Base-by-base conservation (phyloP, 2,888 invertebrate genomes). In the Tineola bisselliella region DNA sequence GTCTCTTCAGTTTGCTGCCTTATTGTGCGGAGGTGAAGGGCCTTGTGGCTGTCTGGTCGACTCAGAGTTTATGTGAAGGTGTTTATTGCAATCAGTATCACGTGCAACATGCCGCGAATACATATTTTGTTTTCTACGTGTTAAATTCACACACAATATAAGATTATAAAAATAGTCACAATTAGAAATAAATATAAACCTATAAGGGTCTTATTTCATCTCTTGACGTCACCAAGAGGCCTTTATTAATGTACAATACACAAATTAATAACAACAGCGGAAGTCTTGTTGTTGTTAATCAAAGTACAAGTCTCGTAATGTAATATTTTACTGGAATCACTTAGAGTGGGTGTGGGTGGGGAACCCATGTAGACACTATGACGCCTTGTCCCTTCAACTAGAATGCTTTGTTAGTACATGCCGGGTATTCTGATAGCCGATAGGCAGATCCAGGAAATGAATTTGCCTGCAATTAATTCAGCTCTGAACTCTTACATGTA, bases 71-170 rank as follows among this genome's bases (percentile, higher is more conserved):
- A 25, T 54, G 25, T 54, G 12, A 54, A 54, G 54, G 19, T 54
- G 54, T 54, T 54, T 54, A 54, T 10, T 54, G 25, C 54, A 18
- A 54, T 25, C 54, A 25, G 54, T 25, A 25, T 25, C 54, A 54
- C 25, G 13, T 25, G 54, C 1, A 54, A n/a, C 18, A 18, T 17
- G 48, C 15, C 48, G 17, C 48, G 43, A 4, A 43, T 43, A 43
- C 8, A 43, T n/a, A 5, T 3, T 43, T 6, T 4, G 43, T 8
- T 43, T 43, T 10, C 25, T 25, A 6, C 6, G 25, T 25, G 4
- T 25, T 6, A 25, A 4, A 25, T 6, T 6, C 6, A 25, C 6
- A 25, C 25, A 25, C 6, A 25, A 25, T 25, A 25, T 25, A 25
- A 25, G 6, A 4, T 25, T 25, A 25, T 25, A 25, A n/a, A n/a